Base-by-base conservation (phyloP, 35 echinoderm and acorn worm genomes). In the Ptychodera flava region DNA sequence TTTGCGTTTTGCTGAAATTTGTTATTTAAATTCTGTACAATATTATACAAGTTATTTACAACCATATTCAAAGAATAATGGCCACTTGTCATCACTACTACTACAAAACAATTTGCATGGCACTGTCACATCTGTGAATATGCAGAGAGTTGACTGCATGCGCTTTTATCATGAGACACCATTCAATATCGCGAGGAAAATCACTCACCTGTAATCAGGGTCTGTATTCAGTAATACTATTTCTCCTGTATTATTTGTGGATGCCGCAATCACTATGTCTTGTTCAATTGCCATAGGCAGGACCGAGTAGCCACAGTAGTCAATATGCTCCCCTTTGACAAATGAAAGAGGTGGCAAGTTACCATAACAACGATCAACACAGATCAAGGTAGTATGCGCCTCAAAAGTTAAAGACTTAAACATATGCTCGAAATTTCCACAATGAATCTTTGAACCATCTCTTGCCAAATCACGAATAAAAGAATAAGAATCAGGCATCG, bases 241-340 rank as follows among this genome's bases (percentile, higher is more conserved):
- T 32, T 82, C 34, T 31, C 85, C 76, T 31, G 88, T 79, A 22
- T 31, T 28, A 75, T 94, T 98, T 31, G 85, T 32, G 33, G 79
- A 91, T 14, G 89, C 90, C 36, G 95, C 92, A 80, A 98, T 98
- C 0, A 98, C 84, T 29, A 94, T 94, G 85, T 98, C 92, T 88
- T 98, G 95, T 37, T 98, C 86, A 31, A 98, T 94, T 14, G 95
- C 95, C 95, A 98, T 98, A 28, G 95, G 95, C 35, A 98, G 88
- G 1, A 98, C 95, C 33, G 95, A 94, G 82, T 94, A 98, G 22
- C 95, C 95, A 90, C 90, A 92, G 90, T 98, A 98, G 83, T 98
- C 95, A 28, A 98, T 92, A 38, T 98, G 95, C 81, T 98, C 95
- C 52, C 95, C 95, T 98, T 78, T 52, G 0, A 87, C 83, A 86